phyloP scores from a whole-genome alignment of 2,888 invertebrate genomes.

The Agonopterix heracliana region DNA sequence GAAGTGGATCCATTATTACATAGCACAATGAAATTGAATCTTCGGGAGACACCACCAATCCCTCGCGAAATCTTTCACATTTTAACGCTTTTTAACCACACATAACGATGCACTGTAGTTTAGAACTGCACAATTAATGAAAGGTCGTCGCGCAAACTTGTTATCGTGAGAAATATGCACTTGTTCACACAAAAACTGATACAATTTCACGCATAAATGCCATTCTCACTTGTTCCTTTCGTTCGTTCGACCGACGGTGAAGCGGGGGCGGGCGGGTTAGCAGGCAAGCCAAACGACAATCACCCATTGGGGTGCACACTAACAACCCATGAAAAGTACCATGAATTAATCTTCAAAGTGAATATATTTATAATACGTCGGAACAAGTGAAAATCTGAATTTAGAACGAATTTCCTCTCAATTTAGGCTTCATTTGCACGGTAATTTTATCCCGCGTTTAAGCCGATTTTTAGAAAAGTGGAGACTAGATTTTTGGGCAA shows the following conservation, averaged over 20 bases:
- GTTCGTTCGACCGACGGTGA: slow-evolving; percentile 37
- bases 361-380: no score
- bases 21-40: slow-evolving; percentile 54
- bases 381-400: no score
- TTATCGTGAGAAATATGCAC: slow-evolving; percentile 53
- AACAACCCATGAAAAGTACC: no score
- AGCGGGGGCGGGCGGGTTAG: slow-evolving; percentile 25
- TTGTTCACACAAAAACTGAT: slow-evolving; percentile 63
- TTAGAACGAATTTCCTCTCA: no score
- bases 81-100: slow-evolving; percentile 45
- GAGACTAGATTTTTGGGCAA: no score
- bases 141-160: slow-evolving; percentile 36
- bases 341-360: no score
- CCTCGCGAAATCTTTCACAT: slow-evolving; percentile 48
- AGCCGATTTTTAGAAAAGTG: no score
- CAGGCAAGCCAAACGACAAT: background rate
- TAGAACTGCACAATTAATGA: slow-evolving; percentile 36
- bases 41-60: slow-evolving; percentile 61
- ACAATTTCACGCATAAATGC: slow-evolving; percentile 66
- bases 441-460: no score
- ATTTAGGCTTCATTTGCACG: no score
- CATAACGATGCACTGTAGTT: slow-evolving; percentile 36
- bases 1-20: slow-evolving; percentile 65
- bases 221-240: slow-evolving; percentile 48
- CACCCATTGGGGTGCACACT: no score